These are phyloP conservation scores for Imbricaverruca yamaguchii DNA, from an alignment of 2,888 invertebrate genomes.

Conservation along the genomic window DNA sequence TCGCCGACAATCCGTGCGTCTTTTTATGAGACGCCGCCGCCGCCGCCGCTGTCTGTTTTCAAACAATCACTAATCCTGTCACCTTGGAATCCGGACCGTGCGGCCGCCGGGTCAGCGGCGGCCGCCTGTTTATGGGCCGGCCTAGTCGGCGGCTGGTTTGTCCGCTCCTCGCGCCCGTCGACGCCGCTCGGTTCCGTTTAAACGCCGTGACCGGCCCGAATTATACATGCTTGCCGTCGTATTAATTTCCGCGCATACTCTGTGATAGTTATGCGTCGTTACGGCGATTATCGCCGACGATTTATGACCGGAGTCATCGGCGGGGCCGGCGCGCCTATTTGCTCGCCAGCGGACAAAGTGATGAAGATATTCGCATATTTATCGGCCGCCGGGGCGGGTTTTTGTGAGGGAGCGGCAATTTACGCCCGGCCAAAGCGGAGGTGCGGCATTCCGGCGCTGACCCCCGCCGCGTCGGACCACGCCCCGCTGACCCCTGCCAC, in stretches of 20 bases:
- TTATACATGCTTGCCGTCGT: not conserved
- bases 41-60: not conserved
- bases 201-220: not conserved
- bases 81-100: not conserved
- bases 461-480: not conserved
- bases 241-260: not conserved
- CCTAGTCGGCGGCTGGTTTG: not conserved
- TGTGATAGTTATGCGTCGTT: not conserved
- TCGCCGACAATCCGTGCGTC: not conserved
- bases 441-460: not conserved
- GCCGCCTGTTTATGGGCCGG: not conserved
- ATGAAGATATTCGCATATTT: conserved; percentile 7
- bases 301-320: not conserved
- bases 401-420: not conserved
- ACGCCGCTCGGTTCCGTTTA: not conserved
- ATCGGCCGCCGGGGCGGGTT: not conserved
- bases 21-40: not conserved
- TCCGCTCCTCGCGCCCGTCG: not conserved
- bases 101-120: not conserved
- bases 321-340: not conserved
- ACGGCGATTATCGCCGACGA: not conserved
- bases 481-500: no score
- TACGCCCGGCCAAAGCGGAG: not conserved
- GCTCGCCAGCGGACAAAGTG: not conserved
- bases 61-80: not conserved